These are phyloP conservation scores for Gastrophysa polygoni DNA, from an alignment of 2,888 invertebrate genomes.

Conservation along the genomic window DNA sequence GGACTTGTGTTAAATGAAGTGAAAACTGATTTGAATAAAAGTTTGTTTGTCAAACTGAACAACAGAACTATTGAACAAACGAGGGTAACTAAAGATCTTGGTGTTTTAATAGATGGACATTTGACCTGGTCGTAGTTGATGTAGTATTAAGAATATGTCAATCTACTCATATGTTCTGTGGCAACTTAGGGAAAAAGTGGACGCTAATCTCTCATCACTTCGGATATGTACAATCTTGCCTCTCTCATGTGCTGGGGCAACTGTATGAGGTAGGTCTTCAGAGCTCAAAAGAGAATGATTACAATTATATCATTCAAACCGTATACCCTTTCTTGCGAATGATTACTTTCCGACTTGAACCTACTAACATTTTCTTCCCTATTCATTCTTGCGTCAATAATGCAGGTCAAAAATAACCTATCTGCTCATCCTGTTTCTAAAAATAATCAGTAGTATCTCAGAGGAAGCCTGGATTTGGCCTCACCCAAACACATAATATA, in stretches of 20 bases:
- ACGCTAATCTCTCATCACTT: neutral
- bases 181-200: constrained; percentile 1
- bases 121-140: neutral
- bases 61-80: neutral
- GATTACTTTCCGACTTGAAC: neutral
- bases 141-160: neutral
- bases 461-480: neutral
- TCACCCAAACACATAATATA: neutral
- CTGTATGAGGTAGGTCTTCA: neutral
- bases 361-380: neutral
- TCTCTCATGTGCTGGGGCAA: neutral
- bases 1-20: neutral
- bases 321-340: neutral
- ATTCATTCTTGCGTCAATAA: neutral
- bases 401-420: neutral
- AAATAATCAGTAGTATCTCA: neutral
- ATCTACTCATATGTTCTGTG: neutral
- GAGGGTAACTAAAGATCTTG: constrained; percentile 8
- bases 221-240: constrained; percentile 1
- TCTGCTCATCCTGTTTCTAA: neutral
- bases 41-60: neutral
- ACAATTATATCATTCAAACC: neutral
- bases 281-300: neutral
- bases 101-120: neutral
- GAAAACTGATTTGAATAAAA: constrained; percentile 2